Base-by-base conservation (phyloP, 2,113 vertebrate species). In the Petrocephalus zakoni region DNA sequence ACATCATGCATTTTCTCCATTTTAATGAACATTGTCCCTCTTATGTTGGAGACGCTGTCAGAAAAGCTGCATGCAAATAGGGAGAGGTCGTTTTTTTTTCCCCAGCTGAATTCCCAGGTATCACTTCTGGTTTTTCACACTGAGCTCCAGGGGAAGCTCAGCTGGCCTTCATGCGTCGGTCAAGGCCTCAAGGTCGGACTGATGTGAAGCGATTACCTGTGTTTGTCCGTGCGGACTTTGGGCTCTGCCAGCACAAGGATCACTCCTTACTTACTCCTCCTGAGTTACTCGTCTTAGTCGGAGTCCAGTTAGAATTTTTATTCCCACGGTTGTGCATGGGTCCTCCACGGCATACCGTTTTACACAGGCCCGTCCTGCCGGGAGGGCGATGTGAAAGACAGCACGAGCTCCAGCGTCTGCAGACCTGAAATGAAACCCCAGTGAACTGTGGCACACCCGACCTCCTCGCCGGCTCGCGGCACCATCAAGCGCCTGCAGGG, bases 291-390 rank as follows among this genome's bases (percentile, higher is more conserved):
- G 84, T 81, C 89, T 85, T 87, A n/a, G 29, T 42, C 82, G 53
- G 64, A 88, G 88, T 64, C 37, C 22, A 56, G 86, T 91, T 89
- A 75, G 82, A 88, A 90, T 49, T 68, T 55, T 81, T 83, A 72
- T 81, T 88, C 86, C 83, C 82, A 84, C 78, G 88, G 81, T 82
- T 88, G 13, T 82, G 85, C 72, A 82, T 84, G 53, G 53, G 85
- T 88, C 89, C 72, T 90, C 52, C 52, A 83, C 86, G 72, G 88
- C 83, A 86, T 88, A 89, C 53, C 85, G 29, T 34, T 64, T 81
- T 89, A 86, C 64, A 88, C 64, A 46, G 85, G 86, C 85, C 52
- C 85, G 46, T 83, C 86, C 88, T 89, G 86, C 86, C 82, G 82
- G 88, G 86, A 88, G 37, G 68, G 15, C 4, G 86, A 46, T 88